These are phyloP conservation scores for Melinaea menophilus DNA, from an alignment of 2,888 invertebrate genomes.

Conservation along the genomic window DNA sequence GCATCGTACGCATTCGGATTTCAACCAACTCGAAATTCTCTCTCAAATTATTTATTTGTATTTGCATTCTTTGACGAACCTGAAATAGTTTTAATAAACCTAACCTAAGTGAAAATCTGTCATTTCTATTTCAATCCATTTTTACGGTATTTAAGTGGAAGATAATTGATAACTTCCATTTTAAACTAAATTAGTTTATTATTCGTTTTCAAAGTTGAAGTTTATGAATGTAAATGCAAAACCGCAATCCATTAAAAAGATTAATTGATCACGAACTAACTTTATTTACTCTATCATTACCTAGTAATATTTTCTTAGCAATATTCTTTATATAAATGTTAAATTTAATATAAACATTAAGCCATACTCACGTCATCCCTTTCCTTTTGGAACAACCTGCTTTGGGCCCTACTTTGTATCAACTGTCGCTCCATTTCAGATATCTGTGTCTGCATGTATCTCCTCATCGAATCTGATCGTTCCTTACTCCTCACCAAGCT, in stretches of 20 bases:
- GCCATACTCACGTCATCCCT: slow-evolving; percentile 55
- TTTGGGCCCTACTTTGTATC: slow-evolving; percentile 61
- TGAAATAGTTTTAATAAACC: slow-evolving; percentile 37
- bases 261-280: slow-evolving; percentile 5
- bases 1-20: slow-evolving; percentile 79
- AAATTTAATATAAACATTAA: no score
- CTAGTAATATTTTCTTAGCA: not conserved
- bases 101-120: not conserved
- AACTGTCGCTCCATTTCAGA: slow-evolving; percentile 64
- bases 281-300: not conserved
- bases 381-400: slow-evolving; percentile 60
- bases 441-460: slow-evolving; percentile 59
- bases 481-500: slow-evolving; percentile 52
- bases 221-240: not conserved
- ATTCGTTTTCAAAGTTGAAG: not conserved
- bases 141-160: not conserved
- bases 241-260: not conserved
- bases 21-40: slow-evolving; percentile 84
- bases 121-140: not conserved
- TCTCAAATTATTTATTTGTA: slow-evolving; percentile 81
- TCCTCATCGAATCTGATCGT: slow-evolving; percentile 55
- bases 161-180: no score
- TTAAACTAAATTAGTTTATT: not conserved
- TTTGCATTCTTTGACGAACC: slow-evolving; percentile 83
- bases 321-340: no score